phyloP scores from a whole-genome alignment of 35 echinoderm and acorn worm species.

The Eucidaris tribuloides region DNA sequence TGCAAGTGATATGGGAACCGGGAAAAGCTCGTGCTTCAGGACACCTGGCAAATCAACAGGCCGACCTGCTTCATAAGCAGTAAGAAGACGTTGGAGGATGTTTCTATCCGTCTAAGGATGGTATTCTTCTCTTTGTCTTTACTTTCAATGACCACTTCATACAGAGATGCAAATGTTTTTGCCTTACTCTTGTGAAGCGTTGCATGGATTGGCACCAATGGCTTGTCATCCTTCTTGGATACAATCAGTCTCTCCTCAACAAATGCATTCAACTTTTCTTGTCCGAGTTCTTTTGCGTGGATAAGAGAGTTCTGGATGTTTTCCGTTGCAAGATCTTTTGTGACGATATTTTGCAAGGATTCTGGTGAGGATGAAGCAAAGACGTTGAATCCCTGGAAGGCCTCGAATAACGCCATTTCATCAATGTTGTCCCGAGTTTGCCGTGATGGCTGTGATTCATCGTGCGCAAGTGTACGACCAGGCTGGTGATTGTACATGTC shows the following conservation, averaged over 20 bases:
- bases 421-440: background rate
- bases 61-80: slow-evolving; percentile 18
- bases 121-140: background rate
- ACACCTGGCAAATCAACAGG: background rate
- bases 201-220: background rate
- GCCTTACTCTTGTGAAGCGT: background rate
- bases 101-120: slow-evolving; percentile 5
- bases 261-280: slow-evolving; percentile 2
- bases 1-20: slow-evolving; percentile 31
- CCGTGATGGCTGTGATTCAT: background rate
- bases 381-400: background rate
- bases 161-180: slow-evolving; percentile 17
- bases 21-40: slow-evolving; percentile 14
- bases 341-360: slow-evolving; percentile 22
- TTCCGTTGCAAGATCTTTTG: slow-evolving; percentile 1
- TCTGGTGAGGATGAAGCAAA: background rate
- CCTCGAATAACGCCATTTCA: background rate
- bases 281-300: background rate
- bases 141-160: slow-evolving; percentile 8
- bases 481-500: background rate
- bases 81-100: slow-evolving; percentile 1
- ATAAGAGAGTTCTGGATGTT: slow-evolving; percentile 33
- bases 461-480: background rate
- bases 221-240: background rate
- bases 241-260: background rate